Percentiles rank a stretch among this genome's conserved stretches.
Evolutionary conservation across 2,113 vertebrate species (phyloP).

Genomic region (Actenoides hombroni): DNA sequence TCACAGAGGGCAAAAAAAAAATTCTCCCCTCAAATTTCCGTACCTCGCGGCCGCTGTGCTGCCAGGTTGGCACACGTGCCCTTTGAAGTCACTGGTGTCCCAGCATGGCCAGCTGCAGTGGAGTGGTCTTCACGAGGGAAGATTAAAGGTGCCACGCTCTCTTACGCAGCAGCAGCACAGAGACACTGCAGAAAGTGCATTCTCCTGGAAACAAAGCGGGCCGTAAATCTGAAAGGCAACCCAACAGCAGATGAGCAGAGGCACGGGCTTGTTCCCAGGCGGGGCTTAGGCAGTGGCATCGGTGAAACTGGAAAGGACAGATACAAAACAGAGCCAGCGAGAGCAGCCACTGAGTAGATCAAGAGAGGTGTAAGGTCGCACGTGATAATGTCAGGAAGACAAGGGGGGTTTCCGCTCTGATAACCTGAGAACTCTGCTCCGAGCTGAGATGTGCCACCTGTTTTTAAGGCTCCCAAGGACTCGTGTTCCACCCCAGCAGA

Average conservation of each 20-base stretch:
- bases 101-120: neutral
- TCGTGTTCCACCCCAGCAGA: fast-evolving
- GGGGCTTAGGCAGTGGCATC: neutral
- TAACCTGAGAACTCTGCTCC: neutral
- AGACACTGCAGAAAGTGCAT: neutral
- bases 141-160: neutral
- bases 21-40: neutral
- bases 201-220: neutral
- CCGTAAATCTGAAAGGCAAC: neutral
- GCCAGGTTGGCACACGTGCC: neutral
- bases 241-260: neutral
- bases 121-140: neutral
- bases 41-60: fast-evolving
- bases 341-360: neutral
- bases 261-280: neutral
- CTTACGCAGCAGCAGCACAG: neutral
- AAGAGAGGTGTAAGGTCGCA: neutral
- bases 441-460: neutral
- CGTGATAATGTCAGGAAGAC: neutral
- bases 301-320: neutral
- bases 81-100: neutral
- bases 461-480: neutral
- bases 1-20: neutral
- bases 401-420: neutral
- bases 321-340: neutral